Conservation (phyloP, 2,113 vertebrate genomes). For the Seriola dumerili region DNA sequence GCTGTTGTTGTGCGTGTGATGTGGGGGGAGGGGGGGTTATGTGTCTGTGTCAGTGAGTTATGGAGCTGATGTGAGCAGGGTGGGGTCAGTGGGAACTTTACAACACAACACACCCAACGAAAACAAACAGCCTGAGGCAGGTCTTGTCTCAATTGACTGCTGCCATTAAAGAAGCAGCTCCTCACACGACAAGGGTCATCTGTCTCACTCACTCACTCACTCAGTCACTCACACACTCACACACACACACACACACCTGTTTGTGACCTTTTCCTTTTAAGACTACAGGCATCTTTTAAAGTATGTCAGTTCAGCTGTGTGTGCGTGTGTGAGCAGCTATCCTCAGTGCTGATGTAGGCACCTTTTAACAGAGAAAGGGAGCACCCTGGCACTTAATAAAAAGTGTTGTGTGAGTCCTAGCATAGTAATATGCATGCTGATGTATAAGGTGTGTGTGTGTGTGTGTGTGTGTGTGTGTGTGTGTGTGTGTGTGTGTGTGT, state of each 20-base stretch:
- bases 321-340: background rate
- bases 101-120: no score
- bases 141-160: conserved; percentile 17
- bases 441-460: no score
- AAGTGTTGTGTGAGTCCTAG: background rate
- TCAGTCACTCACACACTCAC: no score
- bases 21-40: no score
- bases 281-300: conserved; percentile 29
- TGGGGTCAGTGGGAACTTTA: no score
- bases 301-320: background rate
- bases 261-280: conserved; percentile 22
- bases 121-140: conserved; percentile 41
- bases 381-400: no score
- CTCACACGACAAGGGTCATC: conserved; percentile 43
- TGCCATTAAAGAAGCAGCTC: background rate
- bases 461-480: background rate
- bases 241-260: no score
- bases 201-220: conserved; percentile 15
- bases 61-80: no score
- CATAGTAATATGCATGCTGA: no score
- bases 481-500: background rate
- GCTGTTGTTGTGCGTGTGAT: no score
- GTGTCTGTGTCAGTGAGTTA: no score
- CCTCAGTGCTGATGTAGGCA: background rate
- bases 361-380: background rate